phyloP scores from a whole-genome alignment of 2,888 invertebrate genomes.

The Biston stratarius region DNA sequence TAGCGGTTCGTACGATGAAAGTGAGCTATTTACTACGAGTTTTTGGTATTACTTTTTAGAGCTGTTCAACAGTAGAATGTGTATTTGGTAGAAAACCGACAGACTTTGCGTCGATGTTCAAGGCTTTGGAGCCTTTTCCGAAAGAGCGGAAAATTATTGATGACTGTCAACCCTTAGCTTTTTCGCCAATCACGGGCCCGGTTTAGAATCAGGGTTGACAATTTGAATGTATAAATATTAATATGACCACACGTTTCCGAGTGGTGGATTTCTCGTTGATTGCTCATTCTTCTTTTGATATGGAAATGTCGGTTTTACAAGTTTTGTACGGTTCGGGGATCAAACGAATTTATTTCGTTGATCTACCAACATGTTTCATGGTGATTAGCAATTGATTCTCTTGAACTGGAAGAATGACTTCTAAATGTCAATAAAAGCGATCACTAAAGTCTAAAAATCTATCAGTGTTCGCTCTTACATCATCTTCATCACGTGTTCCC shows the following conservation, averaged over 20 bases:
- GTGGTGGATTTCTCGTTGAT: conserved; percentile 47
- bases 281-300: conserved; percentile 49
- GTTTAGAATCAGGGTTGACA: conserved; percentile 46
- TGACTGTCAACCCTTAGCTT: conserved; percentile 59
- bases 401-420: background rate
- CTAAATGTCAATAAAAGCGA: too few relatives aligned
- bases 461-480: too few relatives aligned
- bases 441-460: too few relatives aligned
- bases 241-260: conserved; percentile 51
- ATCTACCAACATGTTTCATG: background rate
- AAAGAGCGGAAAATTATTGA: background rate
- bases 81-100: too few relatives aligned
- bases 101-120: too few relatives aligned
- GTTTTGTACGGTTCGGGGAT: conserved; percentile 26
- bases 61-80: too few relatives aligned
- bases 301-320: conserved; percentile 45
- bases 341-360: conserved; percentile 6
- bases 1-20: too few relatives aligned
- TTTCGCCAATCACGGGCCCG: conserved; percentile 48
- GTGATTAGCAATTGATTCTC: background rate
- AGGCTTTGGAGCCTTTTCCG: too few relatives aligned
- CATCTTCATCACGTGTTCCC: too few relatives aligned
- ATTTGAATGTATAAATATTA: conserved; percentile 63
- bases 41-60: too few relatives aligned
- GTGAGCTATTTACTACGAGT: too few relatives aligned